Evolutionary conservation across 37 sponge, comb jelly and placozoan genomes (phyloP).

Genomic region (Axinella damicornis): DNA sequence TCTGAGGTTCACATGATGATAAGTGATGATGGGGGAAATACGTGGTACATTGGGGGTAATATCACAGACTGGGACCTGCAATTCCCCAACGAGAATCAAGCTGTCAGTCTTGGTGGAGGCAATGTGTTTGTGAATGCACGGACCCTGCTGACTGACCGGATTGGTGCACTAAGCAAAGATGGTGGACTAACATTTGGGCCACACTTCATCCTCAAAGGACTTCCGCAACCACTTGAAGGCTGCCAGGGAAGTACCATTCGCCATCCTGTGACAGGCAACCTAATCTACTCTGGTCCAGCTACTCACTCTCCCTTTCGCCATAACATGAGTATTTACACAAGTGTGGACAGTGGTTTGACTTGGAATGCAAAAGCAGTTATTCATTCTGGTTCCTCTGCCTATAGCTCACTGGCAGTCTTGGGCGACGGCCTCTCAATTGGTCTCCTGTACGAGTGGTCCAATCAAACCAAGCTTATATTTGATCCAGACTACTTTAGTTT

Average conservation of each 20-base stretch:
- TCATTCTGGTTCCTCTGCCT: slow-evolving; percentile 12
- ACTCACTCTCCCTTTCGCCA: not conserved
- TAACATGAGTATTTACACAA: slow-evolving; percentile 6
- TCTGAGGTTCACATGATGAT: slow-evolving; percentile 13
- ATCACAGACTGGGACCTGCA: not conserved
- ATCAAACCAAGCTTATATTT: slow-evolving; percentile 14
- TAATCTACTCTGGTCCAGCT: slow-evolving; percentile 2
- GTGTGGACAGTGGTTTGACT: not conserved
- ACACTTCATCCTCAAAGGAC: not conserved
- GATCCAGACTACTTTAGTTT: slow-evolving; percentile 25
- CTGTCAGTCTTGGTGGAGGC: not conserved
- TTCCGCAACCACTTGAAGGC: slow-evolving; percentile 8
- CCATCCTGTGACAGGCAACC: not conserved
- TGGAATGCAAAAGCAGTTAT: slow-evolving; percentile 3
- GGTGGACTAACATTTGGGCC: slow-evolving; percentile 2
- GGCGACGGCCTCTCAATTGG: not conserved
- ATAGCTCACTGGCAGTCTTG: slow-evolving; percentile 6
- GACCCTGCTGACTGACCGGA: not conserved
- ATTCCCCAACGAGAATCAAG: not conserved
- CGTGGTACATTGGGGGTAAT: slow-evolving; percentile 8
- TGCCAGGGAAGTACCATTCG: slow-evolving; percentile 1
- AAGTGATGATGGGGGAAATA: not conserved
- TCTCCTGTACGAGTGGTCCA: slow-evolving; percentile 8
- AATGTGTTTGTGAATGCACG: not conserved
- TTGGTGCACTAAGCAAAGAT: not conserved